These are phyloP conservation scores for Characodon lateralis DNA, from an alignment of 2,797 vertebrate species.

Conservation along the genomic window DNA sequence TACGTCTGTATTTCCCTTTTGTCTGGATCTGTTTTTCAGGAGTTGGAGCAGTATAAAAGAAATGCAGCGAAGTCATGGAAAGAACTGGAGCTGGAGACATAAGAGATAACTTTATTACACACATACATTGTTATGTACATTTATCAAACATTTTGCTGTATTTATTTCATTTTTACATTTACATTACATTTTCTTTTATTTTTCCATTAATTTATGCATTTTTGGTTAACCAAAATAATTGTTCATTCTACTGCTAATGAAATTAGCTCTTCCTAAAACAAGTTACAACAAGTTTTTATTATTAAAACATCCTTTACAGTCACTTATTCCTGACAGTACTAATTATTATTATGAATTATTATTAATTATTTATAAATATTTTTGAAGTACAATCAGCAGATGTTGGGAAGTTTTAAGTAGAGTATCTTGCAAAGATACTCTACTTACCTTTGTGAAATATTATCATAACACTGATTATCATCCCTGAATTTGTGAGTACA, in stretches of 20 bases:
- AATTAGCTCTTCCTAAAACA: not conserved
- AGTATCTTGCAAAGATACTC: not conserved
- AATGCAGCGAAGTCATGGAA: constrained; percentile 92
- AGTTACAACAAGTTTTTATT: not conserved
- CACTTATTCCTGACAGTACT: not conserved
- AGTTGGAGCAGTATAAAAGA: constrained; percentile 93
- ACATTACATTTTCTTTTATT: not conserved
- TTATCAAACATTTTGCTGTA: constrained; percentile 12
- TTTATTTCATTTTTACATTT: constrained; percentile 25
- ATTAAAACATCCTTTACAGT: not conserved
- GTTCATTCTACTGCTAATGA: not conserved
- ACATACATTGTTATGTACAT: constrained; percentile 23
- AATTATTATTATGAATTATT: no score
- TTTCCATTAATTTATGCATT: not conserved
- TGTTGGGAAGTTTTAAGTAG: not conserved
- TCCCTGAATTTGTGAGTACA: not conserved
- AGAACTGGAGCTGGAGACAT: constrained; percentile 85
- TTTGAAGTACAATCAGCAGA: not conserved
- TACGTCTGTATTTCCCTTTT: not conserved
- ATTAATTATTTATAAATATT: not conserved
- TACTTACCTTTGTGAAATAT: not conserved
- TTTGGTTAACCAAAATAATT: not conserved
- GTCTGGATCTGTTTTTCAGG: constrained; percentile 77
- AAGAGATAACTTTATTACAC: constrained; percentile 37
- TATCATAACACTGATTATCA: not conserved